Evolutionary conservation across 2,888 invertebrate species (phyloP), one percentile per base, ranked within the genome.

Genomic region (Thereva nobilitata): DNA sequence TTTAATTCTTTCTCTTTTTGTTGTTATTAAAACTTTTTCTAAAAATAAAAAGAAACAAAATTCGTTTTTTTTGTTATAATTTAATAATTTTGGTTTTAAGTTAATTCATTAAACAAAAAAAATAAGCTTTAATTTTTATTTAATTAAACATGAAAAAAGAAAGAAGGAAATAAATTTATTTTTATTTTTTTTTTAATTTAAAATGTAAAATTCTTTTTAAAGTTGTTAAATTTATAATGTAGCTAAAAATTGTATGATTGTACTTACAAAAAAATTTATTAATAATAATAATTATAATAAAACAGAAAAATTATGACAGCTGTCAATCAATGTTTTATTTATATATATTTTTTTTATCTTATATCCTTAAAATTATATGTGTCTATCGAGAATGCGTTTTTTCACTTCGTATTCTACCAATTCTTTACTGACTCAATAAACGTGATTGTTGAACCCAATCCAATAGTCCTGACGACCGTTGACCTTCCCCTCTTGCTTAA

Each of bases 201-300:
- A 47, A 50, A 35, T 50, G 23, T 50, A 23, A 23, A 23, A 23
- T 23, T 23, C 50, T 23, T 5, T 23, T 23, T 23, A 23, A 23
- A 23, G 23, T 23, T 23, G 23, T 23, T 23, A 23, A 23, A 2
- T 44, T 44, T 44, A 44, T 9, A 44, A 44, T 44, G n/a, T 9
- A 44, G 44, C n/a, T 44, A 44, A 44, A n/a, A 38, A 40, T 53
- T 40, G 38, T 37, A 53, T 12, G 9, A n/a, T 35, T 38, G 53
- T 53, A 53, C 37, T 53, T 53, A 53, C 53, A 38, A 38, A 53
- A 12, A 53, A 53, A 53, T 35, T 4, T 5, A 34, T 52, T 52
- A 34, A 3, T 23, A 2, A 23, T 23, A 23, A 23, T 23, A 23
- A 23, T 23, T 23, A 2, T 23, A 23, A 23, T 23, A 23, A 23